Conservation (phyloP, 2,888 invertebrate species). For the Loripinus fragilis region DNA sequence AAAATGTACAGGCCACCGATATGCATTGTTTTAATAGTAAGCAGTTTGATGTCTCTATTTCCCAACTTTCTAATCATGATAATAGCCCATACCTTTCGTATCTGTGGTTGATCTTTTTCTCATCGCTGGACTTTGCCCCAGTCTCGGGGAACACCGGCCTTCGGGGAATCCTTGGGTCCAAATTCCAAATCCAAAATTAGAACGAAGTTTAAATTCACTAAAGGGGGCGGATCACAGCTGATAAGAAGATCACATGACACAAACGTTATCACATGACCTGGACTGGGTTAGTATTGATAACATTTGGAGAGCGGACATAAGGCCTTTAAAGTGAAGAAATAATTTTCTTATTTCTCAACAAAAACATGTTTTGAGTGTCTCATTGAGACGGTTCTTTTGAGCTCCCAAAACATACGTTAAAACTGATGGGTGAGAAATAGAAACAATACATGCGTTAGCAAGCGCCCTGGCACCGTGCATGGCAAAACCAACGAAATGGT, state of each 20-base stretch:
- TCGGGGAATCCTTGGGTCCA: constrained; percentile 38
- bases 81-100: neutral
- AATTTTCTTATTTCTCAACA: too few relatives aligned
- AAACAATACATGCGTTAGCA: too few relatives aligned
- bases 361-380: too few relatives aligned
- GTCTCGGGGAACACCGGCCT: constrained; percentile 8
- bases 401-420: too few relatives aligned
- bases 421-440: too few relatives aligned
- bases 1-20: too few relatives aligned
- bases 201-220: neutral
- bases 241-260: neutral
- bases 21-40: too few relatives aligned
- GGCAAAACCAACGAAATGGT: too few relatives aligned
- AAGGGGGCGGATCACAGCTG: constrained; percentile 13
- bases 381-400: too few relatives aligned
- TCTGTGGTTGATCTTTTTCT: neutral
- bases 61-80: neutral
- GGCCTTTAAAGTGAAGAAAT: too few relatives aligned
- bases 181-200: constrained; percentile 35
- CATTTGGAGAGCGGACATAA: neutral
- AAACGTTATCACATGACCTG: neutral
- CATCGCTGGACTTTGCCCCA: constrained; percentile 15
- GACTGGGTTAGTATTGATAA: neutral
- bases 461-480: too few relatives aligned
- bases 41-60: too few relatives aligned